Base-by-base conservation (phyloP, 2,113 vertebrate species). In the Benitochromis conjunctus region DNA sequence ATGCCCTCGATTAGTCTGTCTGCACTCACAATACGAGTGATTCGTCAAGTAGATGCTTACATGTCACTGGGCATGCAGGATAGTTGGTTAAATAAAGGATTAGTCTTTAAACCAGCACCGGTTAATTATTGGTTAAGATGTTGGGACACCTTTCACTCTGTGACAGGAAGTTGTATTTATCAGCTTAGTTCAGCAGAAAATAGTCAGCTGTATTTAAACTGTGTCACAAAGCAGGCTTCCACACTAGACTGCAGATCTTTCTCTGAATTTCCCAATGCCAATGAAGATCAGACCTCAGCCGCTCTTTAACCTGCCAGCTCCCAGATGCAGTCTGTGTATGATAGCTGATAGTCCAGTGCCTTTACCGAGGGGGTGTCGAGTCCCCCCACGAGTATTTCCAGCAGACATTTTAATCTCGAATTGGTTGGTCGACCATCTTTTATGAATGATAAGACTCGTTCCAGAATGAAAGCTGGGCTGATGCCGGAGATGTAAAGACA, bases 321-420 rank as follows among this genome's bases (percentile, higher is more conserved):
- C 10, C 18, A 0, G 18, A n/a, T n/a, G 16, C 18, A 4, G 1
- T 38, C 10, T n/a, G n/a, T n/a, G n/a, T n/a, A n/a, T n/a, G n/a
- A n/a, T 1, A 64, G 60, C 58, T 36, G 18, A 62, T 36, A n/a
- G 58, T n/a, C 18, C 60, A 64, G 60, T 36, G 60, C 60, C 60
- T 64, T 64, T 3, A 64, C 60, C 11, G 60, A 64, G 1, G 6
- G 56, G 56, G 13, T 4, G 13, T 21, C 24, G n/a, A 24, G 10
- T 24, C 55, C 13, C 9, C 0, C 55, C 55, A 57, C 3, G 2
- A n/a, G 51, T 9, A 53, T 53, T 53, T 53, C 48, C 18, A 51
- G 46, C 58, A 62, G 58, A 19, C 6, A 16, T 36, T 64, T 4
- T 12, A 4, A 64, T 19, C 31, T 64, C 38, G 19, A n/a, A 0